Percentiles rank a stretch among this genome's conserved stretches.
These are phyloP conservation scores for Cyanoderma ruficeps DNA, from an alignment of 2,113 vertebrate genomes.

Conservation along the genomic window DNA sequence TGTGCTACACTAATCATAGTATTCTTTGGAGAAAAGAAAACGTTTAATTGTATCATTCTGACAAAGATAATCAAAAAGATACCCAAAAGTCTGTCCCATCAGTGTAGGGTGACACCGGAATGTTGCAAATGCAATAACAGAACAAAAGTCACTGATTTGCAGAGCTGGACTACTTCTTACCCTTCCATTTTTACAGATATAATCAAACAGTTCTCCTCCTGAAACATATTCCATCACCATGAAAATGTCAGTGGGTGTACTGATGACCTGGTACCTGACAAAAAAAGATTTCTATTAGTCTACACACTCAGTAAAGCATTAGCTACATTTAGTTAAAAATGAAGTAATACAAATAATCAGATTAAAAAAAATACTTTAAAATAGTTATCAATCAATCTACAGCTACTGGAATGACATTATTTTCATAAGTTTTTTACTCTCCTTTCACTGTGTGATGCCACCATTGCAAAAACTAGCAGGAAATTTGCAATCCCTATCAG, in stretches of 20 bases:
- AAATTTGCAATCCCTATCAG: not conserved
- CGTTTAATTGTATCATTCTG: not conserved
- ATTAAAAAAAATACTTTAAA: not conserved
- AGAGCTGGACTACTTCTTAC: slow-evolving; percentile 74
- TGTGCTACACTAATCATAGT: not conserved
- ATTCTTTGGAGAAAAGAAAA: not conserved
- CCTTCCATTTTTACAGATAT: slow-evolving; percentile 99
- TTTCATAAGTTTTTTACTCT: not conserved
- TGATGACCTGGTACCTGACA: slow-evolving; percentile 97
- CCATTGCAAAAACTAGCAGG: not conserved
- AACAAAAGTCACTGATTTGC: not conserved
- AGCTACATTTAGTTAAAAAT: not conserved
- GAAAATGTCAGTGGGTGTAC: slow-evolving; percentile 98
- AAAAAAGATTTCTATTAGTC: slow-evolving; percentile 61
- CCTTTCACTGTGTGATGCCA: not conserved
- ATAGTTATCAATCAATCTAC: not conserved
- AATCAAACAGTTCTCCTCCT: slow-evolving; percentile 98
- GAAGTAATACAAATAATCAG: not conserved
- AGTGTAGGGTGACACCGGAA: not conserved
- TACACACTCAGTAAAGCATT: not conserved
- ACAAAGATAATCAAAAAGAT: not conserved
- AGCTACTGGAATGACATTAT: not conserved
- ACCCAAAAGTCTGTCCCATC: not conserved
- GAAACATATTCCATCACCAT: slow-evolving; percentile 99
- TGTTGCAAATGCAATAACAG: not conserved